phyloP scores from a whole-genome alignment of 2,113 vertebrate species.

The Eulemur macaco region DNA sequence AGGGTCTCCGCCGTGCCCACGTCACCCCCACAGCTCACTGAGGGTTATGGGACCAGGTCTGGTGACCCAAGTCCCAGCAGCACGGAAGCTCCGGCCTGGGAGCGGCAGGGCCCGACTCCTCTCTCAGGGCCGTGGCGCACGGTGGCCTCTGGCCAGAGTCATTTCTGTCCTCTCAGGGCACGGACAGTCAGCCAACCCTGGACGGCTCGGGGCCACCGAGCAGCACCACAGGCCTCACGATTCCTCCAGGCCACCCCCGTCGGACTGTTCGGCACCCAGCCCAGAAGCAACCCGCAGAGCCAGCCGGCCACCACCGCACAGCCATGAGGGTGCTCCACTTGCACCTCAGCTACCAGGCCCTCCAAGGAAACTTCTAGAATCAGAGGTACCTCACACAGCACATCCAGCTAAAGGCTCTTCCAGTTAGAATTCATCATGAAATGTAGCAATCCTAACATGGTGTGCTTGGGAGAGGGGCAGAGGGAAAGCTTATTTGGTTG shows the following conservation, averaged over 20 bases:
- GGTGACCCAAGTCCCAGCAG: not conserved
- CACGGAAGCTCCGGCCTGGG: not conserved
- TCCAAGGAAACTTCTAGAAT: not conserved
- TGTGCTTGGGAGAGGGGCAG: not conserved
- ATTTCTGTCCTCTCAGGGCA: not conserved
- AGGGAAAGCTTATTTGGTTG: not conserved
- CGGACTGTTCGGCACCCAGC: fast-evolving
- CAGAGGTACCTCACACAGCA: not conserved
- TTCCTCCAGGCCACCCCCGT: too few species aligned
- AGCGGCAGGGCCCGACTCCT: not conserved
- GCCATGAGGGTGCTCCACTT: not conserved
- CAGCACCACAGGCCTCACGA: too few species aligned
- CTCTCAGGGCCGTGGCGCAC: not conserved
- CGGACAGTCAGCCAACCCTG: not conserved
- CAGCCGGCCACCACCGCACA: not conserved
- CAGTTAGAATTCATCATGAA: not conserved
- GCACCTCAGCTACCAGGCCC: not conserved
- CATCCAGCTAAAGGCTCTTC: not conserved
- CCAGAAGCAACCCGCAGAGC: not conserved
- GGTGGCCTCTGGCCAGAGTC: not conserved
- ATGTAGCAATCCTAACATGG: fast-evolving
- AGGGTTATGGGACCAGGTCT: not conserved
- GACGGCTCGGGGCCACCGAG: not conserved
- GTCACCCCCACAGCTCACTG: too few species aligned
- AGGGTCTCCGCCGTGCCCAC: too few species aligned